phyloP scores from a whole-genome alignment of 2,888 invertebrate genomes.

The Eilema sororculum region DNA sequence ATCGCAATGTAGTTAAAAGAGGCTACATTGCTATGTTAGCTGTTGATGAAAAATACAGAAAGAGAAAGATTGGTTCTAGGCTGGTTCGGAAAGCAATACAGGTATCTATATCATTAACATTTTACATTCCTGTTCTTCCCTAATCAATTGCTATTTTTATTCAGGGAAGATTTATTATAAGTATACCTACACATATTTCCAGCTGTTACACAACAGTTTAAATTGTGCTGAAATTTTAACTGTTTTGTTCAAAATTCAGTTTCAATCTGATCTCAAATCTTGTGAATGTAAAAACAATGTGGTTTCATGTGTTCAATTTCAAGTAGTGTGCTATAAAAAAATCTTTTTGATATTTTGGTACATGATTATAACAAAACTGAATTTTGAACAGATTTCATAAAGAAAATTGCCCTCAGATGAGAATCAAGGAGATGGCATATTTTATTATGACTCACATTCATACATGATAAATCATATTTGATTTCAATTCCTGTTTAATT shows the following conservation, averaged over 20 bases:
- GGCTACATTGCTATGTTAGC: constrained; percentile 99
- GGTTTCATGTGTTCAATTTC: too few species aligned
- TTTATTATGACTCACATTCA: not conserved
- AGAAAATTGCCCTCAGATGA: not conserved
- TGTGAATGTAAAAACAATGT: too few species aligned
- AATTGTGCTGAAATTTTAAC: not conserved
- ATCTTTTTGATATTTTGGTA: too few species aligned
- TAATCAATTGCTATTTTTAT: not conserved
- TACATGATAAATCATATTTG: too few species aligned
- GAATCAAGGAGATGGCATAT: not conserved
- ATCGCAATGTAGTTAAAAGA: constrained; percentile 95
- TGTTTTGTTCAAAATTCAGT: not conserved
- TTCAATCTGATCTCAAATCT: too few species aligned
- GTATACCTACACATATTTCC: not conserved
- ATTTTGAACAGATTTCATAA: too few species aligned
- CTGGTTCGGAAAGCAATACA: constrained; percentile 93
- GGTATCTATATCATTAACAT: constrained; percentile 65
- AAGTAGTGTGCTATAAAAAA: too few species aligned
- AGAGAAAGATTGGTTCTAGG: constrained; percentile 96
- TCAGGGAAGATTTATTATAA: too few species aligned
- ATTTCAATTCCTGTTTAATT: too few species aligned
- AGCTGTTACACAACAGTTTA: not conserved
- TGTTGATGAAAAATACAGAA: constrained; percentile 97
- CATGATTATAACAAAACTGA: too few species aligned
- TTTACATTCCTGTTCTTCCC: not conserved